Conservation (phyloP, 2,888 invertebrate species). For the Beris morrisii region DNA sequence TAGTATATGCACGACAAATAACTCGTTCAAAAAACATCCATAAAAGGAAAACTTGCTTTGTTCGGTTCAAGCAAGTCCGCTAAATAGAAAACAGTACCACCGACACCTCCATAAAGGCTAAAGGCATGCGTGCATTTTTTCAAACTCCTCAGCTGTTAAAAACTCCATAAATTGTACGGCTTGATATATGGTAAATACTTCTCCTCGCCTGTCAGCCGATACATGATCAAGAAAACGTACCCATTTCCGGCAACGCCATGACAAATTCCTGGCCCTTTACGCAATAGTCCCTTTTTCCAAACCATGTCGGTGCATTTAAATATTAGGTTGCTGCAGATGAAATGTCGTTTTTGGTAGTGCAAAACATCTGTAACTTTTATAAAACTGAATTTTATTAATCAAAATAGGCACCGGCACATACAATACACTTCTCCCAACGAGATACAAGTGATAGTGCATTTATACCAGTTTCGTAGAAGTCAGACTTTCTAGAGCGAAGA, state of each 20-base stretch:
- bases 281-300: conserved; percentile 80
- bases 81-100: conserved; percentile 83
- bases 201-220: conserved; percentile 71
- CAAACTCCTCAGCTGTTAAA: conserved; percentile 67
- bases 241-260: conserved; percentile 86
- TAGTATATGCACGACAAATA: too few species aligned
- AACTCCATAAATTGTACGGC: conserved; percentile 78
- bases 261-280: conserved; percentile 87
- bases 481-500: too few species aligned
- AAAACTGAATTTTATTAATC: too few species aligned
- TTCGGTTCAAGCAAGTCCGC: conserved; percentile 74
- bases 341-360: too few species aligned
- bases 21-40: conserved; percentile 68
- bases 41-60: conserved; percentile 79
- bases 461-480: too few species aligned
- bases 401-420: too few species aligned
- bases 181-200: conserved; percentile 73
- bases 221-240: conserved; percentile 77
- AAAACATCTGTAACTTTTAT: too few species aligned
- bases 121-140: conserved; percentile 72
- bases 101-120: conserved; percentile 83
- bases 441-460: too few species aligned
- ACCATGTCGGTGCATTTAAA: conserved; percentile 73
- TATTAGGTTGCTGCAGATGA: too few species aligned
- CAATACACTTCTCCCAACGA: too few species aligned